Base-by-base conservation (phyloP, 2,888 invertebrate genomes). In the Protophormia terraenovae region DNA sequence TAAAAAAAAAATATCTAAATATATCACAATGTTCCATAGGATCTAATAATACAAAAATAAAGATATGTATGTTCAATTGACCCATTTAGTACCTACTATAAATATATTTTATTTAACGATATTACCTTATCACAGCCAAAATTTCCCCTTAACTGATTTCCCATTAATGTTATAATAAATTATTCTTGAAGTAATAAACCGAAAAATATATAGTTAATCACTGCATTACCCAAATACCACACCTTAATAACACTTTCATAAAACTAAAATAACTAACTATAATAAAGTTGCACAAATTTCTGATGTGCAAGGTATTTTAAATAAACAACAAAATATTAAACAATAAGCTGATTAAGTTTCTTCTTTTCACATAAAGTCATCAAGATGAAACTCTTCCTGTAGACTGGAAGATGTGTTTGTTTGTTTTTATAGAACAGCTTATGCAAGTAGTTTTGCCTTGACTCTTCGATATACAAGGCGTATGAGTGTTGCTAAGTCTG, bases 271-370 rank as follows among this genome's bases (percentile, higher is more conserved):
- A 29, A 73, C 32, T 50, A 47, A 77, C 47, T 50, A n/a, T 38
- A 38, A 38, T 35, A 58, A 58, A 66, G 41, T 55, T 53, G 32
- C n/a, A 1, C 22, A 55, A 47, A 22, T 2, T 38, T 38, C 22
- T 14, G 7, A 22, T 19, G 32, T 35, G 22, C 8, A 45, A 3
- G 6, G n/a, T 67, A 67, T 27, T 29, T 50, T 14, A 35, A 22
- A 35, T 32, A 69, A 58, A 62, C 47, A 47, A 62, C 50, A 71
- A 78, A 78, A 29, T 38, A 50, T 35, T 45, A 73, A 58, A 73
- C 80, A 73, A 66, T 80, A 80, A 80, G 72, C 80, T 62, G 78
- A 78, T 78, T 71, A 78, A 62, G 60, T 60, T 41, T n/a, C 50
- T 78, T 38, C 32, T 16, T 60, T 27, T 14, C 27, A 29, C 6